Evolutionary conservation across 1,140 invertebrate genomes (phyloP).

Genomic region (Leptinotarsa lineolata): DNA sequence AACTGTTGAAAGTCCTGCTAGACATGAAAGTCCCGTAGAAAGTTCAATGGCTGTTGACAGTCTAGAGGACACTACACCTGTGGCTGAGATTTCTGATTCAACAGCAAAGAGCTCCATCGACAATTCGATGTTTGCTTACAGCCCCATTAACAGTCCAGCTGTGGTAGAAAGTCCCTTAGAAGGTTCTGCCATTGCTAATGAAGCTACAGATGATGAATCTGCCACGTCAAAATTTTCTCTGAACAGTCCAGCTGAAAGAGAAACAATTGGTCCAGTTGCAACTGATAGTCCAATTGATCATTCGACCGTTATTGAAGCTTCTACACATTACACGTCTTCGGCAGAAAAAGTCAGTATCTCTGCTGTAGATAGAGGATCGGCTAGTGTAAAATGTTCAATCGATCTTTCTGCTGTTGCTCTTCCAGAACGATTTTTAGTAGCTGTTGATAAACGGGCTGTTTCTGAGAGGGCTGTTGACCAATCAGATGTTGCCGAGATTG

Average conservation of each 20-base stretch:
- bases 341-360: neutral
- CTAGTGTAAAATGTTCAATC: too few species aligned
- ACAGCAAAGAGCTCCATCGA: neutral
- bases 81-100: neutral
- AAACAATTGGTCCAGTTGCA: neutral
- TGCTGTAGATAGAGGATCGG: neutral
- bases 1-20: neutral
- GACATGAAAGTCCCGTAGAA: neutral
- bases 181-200: neutral
- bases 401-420: too few species aligned
- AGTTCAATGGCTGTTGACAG: neutral
- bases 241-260: neutral
- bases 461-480: neutral
- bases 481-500: neutral
- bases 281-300: neutral
- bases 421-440: too few species aligned
- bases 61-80: neutral
- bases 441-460: neutral
- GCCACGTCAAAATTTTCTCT: too few species aligned
- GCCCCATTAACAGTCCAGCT: neutral
- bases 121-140: neutral
- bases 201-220: neutral
- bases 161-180: neutral
- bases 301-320: neutral
- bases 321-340: neutral